A percentile compares a stretch with the other conserved stretches of the same genome.
phyloP scores from a whole-genome alignment of 2,797 vertebrate species.

The Hydrocynus forskahlii region DNA sequence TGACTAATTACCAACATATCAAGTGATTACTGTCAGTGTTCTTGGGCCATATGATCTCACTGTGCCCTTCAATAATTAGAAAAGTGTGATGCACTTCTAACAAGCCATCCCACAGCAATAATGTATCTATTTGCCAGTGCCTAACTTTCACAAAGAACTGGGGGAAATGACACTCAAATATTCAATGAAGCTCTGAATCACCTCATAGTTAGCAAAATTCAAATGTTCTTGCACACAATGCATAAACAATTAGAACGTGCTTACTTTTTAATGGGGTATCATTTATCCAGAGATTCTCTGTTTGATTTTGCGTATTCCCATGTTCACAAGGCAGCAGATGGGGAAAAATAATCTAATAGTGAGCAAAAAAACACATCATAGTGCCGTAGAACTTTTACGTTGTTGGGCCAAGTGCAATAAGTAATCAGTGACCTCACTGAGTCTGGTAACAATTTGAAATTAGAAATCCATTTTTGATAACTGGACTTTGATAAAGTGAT shows the following conservation, averaged over 20 bases:
- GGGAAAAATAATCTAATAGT: no score
- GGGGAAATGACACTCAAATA: not conserved
- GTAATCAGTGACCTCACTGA: not conserved
- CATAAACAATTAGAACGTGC: not conserved
- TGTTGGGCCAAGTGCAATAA: no score
- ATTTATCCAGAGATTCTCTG: no score
- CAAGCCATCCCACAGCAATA: not conserved
- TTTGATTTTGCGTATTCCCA: no score
- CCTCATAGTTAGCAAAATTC: not conserved
- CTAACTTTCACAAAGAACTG: not conserved
- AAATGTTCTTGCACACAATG: not conserved
- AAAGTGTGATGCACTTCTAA: not conserved
- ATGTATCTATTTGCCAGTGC: conserved; percentile 4
- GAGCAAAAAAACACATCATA: no score
- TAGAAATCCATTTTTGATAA: no score
- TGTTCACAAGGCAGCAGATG: no score
- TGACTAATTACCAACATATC: not conserved
- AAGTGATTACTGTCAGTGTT: not conserved
- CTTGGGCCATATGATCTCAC: not conserved
- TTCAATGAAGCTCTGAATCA: not conserved
- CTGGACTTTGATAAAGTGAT: no score
- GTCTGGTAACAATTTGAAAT: no score
- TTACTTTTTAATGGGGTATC: not conserved
- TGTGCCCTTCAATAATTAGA: not conserved
- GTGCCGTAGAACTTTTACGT: no score